phyloP scores from a whole-genome alignment of 2,888 invertebrate species.

The Onthophagus sagittarius region DNA sequence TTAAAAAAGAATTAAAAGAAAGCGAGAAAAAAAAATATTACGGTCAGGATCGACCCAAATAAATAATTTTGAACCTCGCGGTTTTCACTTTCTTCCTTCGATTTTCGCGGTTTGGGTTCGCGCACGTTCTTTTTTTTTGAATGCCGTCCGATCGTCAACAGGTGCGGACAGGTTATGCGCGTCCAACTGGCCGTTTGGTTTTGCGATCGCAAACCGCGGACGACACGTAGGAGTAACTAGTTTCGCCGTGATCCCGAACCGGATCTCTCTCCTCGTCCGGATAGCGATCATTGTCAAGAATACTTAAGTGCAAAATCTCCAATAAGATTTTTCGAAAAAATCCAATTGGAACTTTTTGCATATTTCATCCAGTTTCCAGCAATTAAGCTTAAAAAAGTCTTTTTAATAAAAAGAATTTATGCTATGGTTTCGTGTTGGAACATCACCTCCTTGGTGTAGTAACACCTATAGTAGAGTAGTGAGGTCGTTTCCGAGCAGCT shows the following conservation, averaged over 20 bases:
- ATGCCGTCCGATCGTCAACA: background rate
- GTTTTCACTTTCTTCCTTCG: conserved; percentile 1
- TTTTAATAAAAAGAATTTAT: too few species aligned
- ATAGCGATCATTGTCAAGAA: conserved; percentile 1
- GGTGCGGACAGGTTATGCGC: conserved; percentile 6
- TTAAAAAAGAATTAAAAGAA: background rate
- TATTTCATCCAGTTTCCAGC: too few species aligned
- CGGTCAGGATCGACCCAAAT: background rate
- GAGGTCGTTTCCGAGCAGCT: too few species aligned
- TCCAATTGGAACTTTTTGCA: too few species aligned
- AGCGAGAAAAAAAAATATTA: background rate
- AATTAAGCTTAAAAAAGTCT: too few species aligned
- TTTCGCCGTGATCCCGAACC: conserved; percentile 12
- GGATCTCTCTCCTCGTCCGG: conserved; percentile 11
- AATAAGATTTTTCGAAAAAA: too few species aligned
- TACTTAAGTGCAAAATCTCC: too few species aligned
- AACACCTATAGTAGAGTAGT: too few species aligned
- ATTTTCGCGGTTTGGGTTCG: background rate
- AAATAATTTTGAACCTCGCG: background rate
- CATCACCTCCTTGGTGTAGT: too few species aligned
- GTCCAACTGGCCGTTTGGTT: background rate
- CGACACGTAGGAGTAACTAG: conserved; percentile 17
- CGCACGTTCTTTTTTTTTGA: background rate
- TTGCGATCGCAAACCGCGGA: background rate
- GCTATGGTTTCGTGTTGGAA: too few species aligned